Evolutionary conservation across 2,888 invertebrate genomes (phyloP).

Genomic region (Boloria selene): DNA sequence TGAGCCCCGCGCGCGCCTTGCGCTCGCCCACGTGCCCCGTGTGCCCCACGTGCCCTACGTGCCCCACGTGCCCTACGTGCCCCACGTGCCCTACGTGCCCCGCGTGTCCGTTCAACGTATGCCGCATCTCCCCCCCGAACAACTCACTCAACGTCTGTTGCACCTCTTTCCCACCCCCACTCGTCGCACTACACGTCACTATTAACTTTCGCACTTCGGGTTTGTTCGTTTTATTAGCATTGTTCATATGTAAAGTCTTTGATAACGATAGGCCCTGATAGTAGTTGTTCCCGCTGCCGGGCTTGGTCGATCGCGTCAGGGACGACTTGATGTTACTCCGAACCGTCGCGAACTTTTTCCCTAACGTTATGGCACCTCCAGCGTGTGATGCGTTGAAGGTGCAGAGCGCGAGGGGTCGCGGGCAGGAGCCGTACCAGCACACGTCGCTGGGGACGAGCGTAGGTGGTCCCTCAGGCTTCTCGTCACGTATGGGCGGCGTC

Average conservation of each 20-base stretch:
- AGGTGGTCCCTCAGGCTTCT: conserved; percentile 53
- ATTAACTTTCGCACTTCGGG: conserved; percentile 77
- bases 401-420: conserved; percentile 83
- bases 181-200: conserved; percentile 70
- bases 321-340: conserved; percentile 77
- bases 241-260: conserved; percentile 72
- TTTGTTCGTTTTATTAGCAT: conserved; percentile 69
- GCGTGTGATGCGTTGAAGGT: conserved; percentile 82
- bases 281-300: conserved; percentile 64
- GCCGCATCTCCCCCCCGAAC: conserved; percentile 58
- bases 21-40: conserved; percentile 27
- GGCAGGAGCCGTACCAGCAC: conserved; percentile 80
- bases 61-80: too few species aligned
- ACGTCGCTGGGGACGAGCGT: conserved; percentile 64
- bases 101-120: conserved; percentile 62
- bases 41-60: conserved; percentile 40
- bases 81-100: conserved; percentile 44
- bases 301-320: conserved; percentile 66
- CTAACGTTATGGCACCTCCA: conserved; percentile 80
- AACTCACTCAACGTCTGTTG: conserved; percentile 63
- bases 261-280: conserved; percentile 66
- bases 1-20: conserved; percentile 47
- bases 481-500: conserved; percentile 46
- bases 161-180: conserved; percentile 48
- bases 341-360: conserved; percentile 76